Conservation (phyloP, 2,888 invertebrate genomes). For the Aporophyla nigra region DNA sequence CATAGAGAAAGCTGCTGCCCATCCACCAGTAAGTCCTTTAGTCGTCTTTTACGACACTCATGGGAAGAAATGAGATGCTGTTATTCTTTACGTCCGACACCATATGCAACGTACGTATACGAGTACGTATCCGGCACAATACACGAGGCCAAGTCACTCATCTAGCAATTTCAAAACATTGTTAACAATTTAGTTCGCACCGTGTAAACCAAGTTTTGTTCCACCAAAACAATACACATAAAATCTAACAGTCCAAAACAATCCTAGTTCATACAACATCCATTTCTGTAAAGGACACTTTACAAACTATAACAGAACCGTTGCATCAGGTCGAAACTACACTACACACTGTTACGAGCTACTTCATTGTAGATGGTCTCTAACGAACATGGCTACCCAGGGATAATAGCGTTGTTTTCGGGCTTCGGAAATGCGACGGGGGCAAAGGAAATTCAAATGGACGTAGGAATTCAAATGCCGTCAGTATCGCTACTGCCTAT, state of each 20-base stretch:
- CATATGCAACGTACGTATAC: no score
- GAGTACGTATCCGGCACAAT: no score
- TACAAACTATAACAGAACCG: constrained; percentile 24
- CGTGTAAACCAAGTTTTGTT: background rate
- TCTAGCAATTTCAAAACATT: constrained; percentile 1
- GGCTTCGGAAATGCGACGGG: constrained; percentile 44
- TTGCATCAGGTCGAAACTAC: constrained; percentile 44
- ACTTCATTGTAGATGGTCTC: constrained; percentile 38
- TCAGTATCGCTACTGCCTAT: background rate
- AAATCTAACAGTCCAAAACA: constrained; percentile 26
- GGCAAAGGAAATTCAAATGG: constrained; percentile 49
- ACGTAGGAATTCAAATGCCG: constrained; percentile 46
- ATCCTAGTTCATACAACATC: constrained; percentile 10
- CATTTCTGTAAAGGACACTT: constrained; percentile 32
- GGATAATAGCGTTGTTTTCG: constrained; percentile 55
- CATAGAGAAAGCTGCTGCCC: no score
- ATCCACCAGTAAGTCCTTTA: no score
- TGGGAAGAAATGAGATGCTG: no score
- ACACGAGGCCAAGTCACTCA: background rate
- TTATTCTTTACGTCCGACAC: no score
- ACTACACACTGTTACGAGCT: constrained; percentile 35
- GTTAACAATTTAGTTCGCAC: background rate
- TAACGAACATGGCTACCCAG: constrained; percentile 26
- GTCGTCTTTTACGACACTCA: no score
- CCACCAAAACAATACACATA: constrained; percentile 10